Evolutionary conservation across 2,888 invertebrate genomes (phyloP).

Genomic region (Pseudococcus viburni): DNA sequence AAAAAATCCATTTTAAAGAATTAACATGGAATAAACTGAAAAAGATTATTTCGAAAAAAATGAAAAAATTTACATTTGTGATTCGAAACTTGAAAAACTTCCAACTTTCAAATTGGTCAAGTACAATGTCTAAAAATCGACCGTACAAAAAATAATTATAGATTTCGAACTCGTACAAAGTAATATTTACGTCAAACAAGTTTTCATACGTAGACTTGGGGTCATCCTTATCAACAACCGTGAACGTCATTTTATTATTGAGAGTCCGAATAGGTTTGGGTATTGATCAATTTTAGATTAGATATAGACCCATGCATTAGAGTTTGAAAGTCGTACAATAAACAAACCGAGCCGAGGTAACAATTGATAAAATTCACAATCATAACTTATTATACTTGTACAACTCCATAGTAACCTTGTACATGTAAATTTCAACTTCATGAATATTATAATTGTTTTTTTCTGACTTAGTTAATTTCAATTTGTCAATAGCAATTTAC

Average conservation of each 20-base stretch:
- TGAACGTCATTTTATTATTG: not conserved
- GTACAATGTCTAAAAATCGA: too few relatives aligned
- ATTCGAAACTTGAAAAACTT: too few relatives aligned
- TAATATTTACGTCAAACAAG: not conserved
- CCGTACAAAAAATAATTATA: not conserved
- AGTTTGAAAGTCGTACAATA: not conserved
- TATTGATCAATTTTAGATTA: conserved; percentile 31
- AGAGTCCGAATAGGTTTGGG: not conserved
- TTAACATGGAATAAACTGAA: too few relatives aligned
- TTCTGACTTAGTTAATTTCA: conserved; percentile 30
- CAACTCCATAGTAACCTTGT: conserved; percentile 8
- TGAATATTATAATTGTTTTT: conserved; percentile 44
- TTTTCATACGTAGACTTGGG: not conserved
- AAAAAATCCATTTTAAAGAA: too few relatives aligned
- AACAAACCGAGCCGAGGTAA: conserved; percentile 20
- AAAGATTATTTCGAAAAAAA: too few relatives aligned
- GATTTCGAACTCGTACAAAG: not conserved
- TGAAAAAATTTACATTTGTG: too few relatives aligned
- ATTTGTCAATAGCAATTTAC: conserved; percentile 47
- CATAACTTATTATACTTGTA: conserved; percentile 15
- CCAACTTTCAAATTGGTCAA: too few relatives aligned
- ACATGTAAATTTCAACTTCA: conserved; percentile 36
- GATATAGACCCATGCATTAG: not conserved
- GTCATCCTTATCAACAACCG: not conserved
- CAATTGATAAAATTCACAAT: conserved; percentile 31